These are phyloP conservation scores for Mechanitis messenoides DNA, from an alignment of 2,888 invertebrate genomes.

Conservation along the genomic window DNA sequence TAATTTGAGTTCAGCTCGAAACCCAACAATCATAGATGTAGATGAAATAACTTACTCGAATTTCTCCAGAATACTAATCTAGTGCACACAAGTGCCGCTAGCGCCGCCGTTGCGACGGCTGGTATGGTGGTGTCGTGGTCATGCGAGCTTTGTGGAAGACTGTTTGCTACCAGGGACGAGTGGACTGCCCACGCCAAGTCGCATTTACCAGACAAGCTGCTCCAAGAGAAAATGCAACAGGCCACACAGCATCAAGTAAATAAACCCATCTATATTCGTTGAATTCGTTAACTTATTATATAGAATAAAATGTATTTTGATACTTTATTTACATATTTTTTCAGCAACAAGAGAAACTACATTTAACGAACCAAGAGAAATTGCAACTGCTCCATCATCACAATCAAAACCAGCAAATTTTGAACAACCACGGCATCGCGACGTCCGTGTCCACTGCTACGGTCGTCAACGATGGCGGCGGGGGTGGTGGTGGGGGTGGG, in stretches of 20 bases:
- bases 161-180: slow-evolving; percentile 84
- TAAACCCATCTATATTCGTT: no score
- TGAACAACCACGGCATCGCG: slow-evolving; percentile 66
- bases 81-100: slow-evolving; percentile 68
- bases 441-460: slow-evolving; percentile 67
- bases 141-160: slow-evolving; percentile 84
- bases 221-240: slow-evolving; percentile 70
- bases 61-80: slow-evolving; percentile 61
- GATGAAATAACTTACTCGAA: slow-evolving; percentile 7
- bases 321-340: slow-evolving; percentile 2
- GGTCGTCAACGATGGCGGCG: slow-evolving; percentile 60
- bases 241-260: slow-evolving; percentile 64
- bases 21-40: no score
- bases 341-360: slow-evolving; percentile 71
- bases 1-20: no score
- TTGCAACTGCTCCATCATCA: slow-evolving; percentile 67
- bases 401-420: slow-evolving; percentile 69
- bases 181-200: slow-evolving; percentile 86
- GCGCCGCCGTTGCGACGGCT: slow-evolving; percentile 67
- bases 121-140: slow-evolving; percentile 82
- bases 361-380: slow-evolving; percentile 69
- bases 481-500: slow-evolving; percentile 40
- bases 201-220: slow-evolving; percentile 77
- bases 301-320: background rate
- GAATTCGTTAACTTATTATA: no score